Evolutionary conservation across 1,140 invertebrate genomes (phyloP).

Genomic region (Thaumatotibia leucotreta): DNA sequence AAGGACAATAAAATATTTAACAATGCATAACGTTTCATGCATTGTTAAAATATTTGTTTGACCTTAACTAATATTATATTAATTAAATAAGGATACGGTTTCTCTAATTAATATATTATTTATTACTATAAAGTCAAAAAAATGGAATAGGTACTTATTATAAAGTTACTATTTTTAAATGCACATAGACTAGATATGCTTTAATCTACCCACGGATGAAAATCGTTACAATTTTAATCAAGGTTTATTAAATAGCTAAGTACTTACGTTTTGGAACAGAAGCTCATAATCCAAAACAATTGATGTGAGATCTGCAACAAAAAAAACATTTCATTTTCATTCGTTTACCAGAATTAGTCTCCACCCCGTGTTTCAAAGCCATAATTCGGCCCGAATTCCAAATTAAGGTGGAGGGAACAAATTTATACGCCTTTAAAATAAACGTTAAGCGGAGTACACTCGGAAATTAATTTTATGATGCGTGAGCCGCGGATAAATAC

Average conservation of each 20-base stretch:
- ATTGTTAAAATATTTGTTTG: too few relatives aligned
- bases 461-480: neutral
- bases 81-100: too few relatives aligned
- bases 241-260: neutral
- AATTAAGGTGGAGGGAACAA: neutral
- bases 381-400: neutral
- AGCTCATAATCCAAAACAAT: neutral
- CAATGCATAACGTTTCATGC: too few relatives aligned
- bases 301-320: neutral
- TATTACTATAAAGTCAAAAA: too few relatives aligned
- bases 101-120: too few relatives aligned
- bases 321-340: neutral
- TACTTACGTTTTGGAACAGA: neutral
- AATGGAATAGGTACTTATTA: too few relatives aligned
- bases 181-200: too few relatives aligned
- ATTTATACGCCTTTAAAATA: neutral
- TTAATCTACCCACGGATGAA: too few relatives aligned
- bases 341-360: neutral
- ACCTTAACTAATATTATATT: too few relatives aligned
- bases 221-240: too few relatives aligned
- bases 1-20: too few relatives aligned
- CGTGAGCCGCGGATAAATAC: neutral
- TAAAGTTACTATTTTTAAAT: too few relatives aligned
- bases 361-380: neutral
- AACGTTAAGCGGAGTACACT: neutral